Percentiles rank a stretch among this genome's conserved stretches.
phyloP scores from a whole-genome alignment of 2,797 vertebrate genomes.

The Cheracebus regulus region DNA sequence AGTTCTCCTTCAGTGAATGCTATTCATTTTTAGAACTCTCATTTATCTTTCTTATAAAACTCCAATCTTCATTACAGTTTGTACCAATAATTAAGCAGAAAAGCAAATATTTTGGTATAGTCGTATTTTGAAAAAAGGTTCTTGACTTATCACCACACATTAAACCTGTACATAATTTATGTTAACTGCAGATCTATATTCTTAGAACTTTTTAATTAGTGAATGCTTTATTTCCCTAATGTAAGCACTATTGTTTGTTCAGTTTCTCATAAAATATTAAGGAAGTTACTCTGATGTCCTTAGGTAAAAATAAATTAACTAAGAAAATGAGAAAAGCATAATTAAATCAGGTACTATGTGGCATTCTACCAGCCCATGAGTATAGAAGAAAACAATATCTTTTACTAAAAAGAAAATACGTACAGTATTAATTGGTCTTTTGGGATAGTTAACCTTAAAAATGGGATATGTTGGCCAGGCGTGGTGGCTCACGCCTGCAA shows the following conservation, averaged over 20 bases:
- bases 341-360: constrained; percentile 14
- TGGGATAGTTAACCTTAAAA: not conserved
- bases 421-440: not conserved
- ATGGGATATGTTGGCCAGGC: not conserved
- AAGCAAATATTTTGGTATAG: not conserved
- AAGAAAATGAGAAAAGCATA: constrained; percentile 24
- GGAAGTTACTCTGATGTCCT: constrained; percentile 27
- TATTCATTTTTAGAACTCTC: not conserved
- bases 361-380: not conserved
- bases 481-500: not conserved
- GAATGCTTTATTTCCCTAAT: constrained; percentile 38
- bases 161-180: constrained; percentile 6
- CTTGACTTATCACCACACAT: not conserved
- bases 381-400: constrained; percentile 10
- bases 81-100: not conserved
- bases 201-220: constrained; percentile 27
- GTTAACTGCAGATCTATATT: not conserved
- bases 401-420: constrained; percentile 6
- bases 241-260: constrained; percentile 43
- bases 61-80: not conserved
- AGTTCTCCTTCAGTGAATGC: not conserved
- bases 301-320: constrained; percentile 65
- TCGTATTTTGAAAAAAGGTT: not conserved
- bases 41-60: constrained; percentile 11
- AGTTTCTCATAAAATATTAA: constrained; percentile 60